Conservation (phyloP, 2,113 vertebrate species). For the Pomatorhinus ruficollis region DNA sequence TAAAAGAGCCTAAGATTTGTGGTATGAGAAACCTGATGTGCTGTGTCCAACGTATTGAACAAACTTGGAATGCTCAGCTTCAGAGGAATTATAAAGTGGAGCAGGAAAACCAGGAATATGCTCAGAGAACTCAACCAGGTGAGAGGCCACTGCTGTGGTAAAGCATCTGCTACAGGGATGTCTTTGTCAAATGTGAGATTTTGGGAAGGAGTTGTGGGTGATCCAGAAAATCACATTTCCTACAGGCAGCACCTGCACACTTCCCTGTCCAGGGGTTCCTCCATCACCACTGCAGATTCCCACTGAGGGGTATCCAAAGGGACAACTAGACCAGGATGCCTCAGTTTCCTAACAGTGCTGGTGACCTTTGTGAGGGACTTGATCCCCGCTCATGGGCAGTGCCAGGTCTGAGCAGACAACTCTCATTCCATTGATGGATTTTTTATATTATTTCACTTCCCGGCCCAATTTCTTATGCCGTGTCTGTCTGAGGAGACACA, state of each 20-base stretch:
- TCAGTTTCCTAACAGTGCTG: neutral
- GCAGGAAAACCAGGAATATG: fast-evolving
- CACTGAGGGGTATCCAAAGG: neutral
- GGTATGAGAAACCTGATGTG: neutral
- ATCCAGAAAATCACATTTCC: neutral
- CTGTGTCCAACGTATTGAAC: fast-evolving
- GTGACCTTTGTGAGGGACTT: neutral
- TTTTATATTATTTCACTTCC: neutral
- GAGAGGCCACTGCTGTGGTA: neutral
- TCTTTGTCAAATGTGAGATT: neutral
- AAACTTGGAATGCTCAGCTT: neutral
- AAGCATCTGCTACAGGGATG: neutral
- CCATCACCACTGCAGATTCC: neutral
- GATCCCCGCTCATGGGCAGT: neutral
- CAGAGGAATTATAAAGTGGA: neutral
- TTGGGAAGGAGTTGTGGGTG: neutral
- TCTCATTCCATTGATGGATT: neutral
- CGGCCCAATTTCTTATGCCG: neutral
- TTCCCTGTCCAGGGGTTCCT: neutral
- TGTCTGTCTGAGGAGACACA: neutral
- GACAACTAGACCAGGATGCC: neutral
- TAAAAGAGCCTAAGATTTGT: neutral
- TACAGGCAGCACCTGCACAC: neutral
- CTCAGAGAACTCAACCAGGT: neutral
- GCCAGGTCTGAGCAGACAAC: neutral